Base-by-base conservation (phyloP, 2,113 vertebrate genomes). In the Cyprinodon tularosa region DNA sequence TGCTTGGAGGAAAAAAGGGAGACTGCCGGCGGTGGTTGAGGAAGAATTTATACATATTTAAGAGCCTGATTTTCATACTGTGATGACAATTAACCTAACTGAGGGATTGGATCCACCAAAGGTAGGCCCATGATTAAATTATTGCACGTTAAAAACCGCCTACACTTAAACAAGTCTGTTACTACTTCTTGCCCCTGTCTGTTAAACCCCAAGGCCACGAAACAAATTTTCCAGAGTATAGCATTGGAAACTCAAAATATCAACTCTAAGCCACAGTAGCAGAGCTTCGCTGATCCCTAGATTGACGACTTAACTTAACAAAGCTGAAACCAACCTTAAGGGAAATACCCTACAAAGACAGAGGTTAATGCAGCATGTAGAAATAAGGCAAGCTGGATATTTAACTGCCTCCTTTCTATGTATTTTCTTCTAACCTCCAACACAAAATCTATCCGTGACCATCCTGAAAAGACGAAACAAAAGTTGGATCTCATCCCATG, bases 381-480 rank as follows among this genome's bases (percentile, higher is more conserved):
- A 80, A 68, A 75, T 66, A 47, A 20, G 42, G 37, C 22, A 38
- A 48, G 66, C 12, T 17, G 64, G 47, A 72, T 66, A 77, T 86
- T 69, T 82, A 72, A 79, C 59, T 62, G 72, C 61, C 53, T 53
- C 66, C 62, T 65, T 20, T 22, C n/a, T 38, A 42, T 70, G 59
- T 50, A 20, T 69, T 60, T 81, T 83, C 82, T 72, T 79, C 39
- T 76, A 69, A 79, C 77, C 53, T 81, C 72, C 61, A 53, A 75
- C 62, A 42, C 38, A 12, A 29, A 81, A 86, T 22, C 6, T 80
- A 85, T 88, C 87, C 62, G 76, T 68, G 68, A 77, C 73, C 59
- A 13, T 80, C 80, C 82, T 83, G 74, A n/a, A 81, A 50, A 81
- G 40, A 74, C 65, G 69, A 65, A 93, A 92, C 88, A 90, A 91